Evolutionary conservation across 2,113 vertebrate species (phyloP).

Genomic region (Illadopsis cleaveri): DNA sequence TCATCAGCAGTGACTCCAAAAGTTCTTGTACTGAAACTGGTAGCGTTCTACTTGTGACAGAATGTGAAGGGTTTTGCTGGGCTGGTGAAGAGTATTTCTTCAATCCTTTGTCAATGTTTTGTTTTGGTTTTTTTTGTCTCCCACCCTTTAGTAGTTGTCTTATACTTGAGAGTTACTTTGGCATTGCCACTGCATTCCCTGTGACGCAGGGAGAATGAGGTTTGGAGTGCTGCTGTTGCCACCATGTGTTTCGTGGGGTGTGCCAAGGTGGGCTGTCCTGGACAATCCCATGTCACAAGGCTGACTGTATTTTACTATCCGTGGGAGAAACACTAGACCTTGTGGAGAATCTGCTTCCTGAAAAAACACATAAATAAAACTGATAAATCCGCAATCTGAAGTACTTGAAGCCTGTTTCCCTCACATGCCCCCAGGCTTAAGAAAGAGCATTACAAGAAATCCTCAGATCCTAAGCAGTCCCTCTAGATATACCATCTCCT

Average conservation of each 20-base stretch:
- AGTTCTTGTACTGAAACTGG: not conserved
- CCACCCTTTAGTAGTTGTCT: not conserved
- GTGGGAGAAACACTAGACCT: not conserved
- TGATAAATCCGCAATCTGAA: not conserved
- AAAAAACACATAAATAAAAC: not conserved
- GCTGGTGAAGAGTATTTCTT: not conserved
- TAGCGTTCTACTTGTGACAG: rapidly evolving
- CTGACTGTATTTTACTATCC: not conserved
- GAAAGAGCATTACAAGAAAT: not conserved
- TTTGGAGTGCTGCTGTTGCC: not conserved
- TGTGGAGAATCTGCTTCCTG: not conserved
- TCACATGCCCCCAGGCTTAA: not conserved
- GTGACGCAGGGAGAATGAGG: not conserved
- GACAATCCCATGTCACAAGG: not conserved
- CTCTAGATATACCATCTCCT: not conserved
- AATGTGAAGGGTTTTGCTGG: not conserved
- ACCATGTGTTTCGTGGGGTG: not conserved
- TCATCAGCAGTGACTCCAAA: not conserved
- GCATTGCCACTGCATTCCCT: not conserved
- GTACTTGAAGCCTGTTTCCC: not conserved
- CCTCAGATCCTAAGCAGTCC: not conserved
- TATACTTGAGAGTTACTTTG: not conserved
- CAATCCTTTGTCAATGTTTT: rapidly evolving
- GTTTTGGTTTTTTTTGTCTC: not conserved
- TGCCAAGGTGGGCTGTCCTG: not conserved